phyloP scores from a whole-genome alignment of 2,888 invertebrate species.

The Aleiodes leptofemur region DNA sequence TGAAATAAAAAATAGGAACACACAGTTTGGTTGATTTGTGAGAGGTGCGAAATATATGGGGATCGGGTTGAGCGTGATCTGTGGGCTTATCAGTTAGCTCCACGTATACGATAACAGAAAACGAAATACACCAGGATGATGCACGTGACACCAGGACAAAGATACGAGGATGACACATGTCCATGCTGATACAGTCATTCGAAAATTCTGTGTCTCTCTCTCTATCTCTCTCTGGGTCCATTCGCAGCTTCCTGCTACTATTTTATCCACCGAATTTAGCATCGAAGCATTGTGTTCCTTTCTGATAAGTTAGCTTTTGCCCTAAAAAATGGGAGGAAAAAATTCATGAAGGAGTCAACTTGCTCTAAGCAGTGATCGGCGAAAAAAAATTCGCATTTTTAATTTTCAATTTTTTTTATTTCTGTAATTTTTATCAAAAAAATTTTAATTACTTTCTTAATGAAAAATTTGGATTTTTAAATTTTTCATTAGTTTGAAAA shows the following conservation, averaged over 20 bases:
- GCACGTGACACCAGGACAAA: slow-evolving; percentile 49
- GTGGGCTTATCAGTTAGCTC: slow-evolving; percentile 44
- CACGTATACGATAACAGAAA: slow-evolving; percentile 49
- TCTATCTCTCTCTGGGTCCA: too few species aligned
- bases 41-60: slow-evolving; percentile 29
- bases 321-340: slow-evolving; percentile 26
- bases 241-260: not conserved
- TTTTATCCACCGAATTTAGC: slow-evolving; percentile 54
- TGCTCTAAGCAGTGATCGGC: too few species aligned
- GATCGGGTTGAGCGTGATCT: slow-evolving; percentile 35
- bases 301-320: slow-evolving; percentile 55
- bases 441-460: too few species aligned
- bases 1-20: slow-evolving; percentile 15
- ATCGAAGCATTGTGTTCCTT: slow-evolving; percentile 52
- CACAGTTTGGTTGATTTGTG: slow-evolving; percentile 17
- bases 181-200: slow-evolving; percentile 48
- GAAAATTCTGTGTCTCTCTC: not conserved
- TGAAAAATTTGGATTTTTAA: too few species aligned
- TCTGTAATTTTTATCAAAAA: too few species aligned
- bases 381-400: too few species aligned
- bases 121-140: slow-evolving; percentile 54
- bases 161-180: slow-evolving; percentile 56
- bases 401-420: too few species aligned
- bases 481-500: too few species aligned
- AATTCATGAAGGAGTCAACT: slow-evolving; percentile 47